Evolutionary conservation across 2,888 invertebrate species (phyloP).

Genomic region (Lasioglossum villosulum): DNA sequence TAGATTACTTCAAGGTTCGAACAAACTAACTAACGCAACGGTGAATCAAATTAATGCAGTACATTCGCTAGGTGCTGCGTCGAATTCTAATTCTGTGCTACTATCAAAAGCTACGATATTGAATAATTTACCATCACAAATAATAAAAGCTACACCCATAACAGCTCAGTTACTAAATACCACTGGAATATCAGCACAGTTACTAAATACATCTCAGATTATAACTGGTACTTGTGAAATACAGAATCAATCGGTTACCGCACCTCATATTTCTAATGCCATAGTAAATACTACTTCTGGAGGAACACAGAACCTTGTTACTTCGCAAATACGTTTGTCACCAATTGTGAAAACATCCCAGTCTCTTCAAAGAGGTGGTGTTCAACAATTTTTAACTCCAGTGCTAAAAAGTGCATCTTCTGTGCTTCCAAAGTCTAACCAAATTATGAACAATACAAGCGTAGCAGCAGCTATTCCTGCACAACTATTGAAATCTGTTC

Average conservation of each 20-base stretch:
- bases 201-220: constrained; percentile 74
- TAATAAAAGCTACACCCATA: constrained; percentile 77
- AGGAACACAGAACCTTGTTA: constrained; percentile 68
- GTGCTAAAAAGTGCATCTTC: constrained; percentile 68
- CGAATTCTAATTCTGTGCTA: constrained; percentile 74
- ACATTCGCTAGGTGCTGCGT: constrained; percentile 56
- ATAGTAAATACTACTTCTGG: constrained; percentile 59
- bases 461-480: constrained; percentile 56
- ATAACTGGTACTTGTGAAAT: constrained; percentile 70
- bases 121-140: constrained; percentile 75
- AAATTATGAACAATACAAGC: constrained; percentile 55
- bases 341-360: constrained; percentile 71
- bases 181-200: constrained; percentile 71
- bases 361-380: constrained; percentile 68
- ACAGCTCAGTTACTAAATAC: constrained; percentile 74
- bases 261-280: constrained; percentile 54
- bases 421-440: constrained; percentile 57
- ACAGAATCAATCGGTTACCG: constrained; percentile 62
- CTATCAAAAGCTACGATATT: constrained; percentile 76
- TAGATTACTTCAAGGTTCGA: constrained; percentile 73
- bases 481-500: constrained; percentile 74
- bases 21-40: constrained; percentile 66
- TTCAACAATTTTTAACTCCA: constrained; percentile 76
- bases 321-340: constrained; percentile 72
- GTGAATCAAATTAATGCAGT: constrained; percentile 55